Evolutionary conservation across 2,113 vertebrate species (phyloP).

Genomic region (Perca flavescens): DNA sequence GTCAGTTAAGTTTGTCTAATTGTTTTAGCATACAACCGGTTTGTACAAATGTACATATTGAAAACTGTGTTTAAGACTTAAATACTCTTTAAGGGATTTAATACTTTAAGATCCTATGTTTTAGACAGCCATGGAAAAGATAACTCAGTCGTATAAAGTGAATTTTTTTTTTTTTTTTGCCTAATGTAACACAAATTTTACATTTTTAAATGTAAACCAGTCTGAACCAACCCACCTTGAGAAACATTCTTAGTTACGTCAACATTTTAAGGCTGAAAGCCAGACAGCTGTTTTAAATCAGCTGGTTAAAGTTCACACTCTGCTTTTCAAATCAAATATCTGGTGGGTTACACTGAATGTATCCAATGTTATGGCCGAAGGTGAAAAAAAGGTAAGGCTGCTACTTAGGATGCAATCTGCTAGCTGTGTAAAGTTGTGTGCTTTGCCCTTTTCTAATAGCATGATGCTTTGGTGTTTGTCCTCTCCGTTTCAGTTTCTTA

Average conservation of each 20-base stretch:
- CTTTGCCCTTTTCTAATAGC: conserved; percentile 26
- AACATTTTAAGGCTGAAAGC: conserved; percentile 22
- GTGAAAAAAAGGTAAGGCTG: conserved; percentile 46
- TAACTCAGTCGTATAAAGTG: no score
- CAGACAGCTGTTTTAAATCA: conserved; percentile 16
- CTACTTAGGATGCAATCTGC: conserved; percentile 35
- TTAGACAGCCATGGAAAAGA: no score
- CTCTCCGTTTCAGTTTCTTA: neutral
- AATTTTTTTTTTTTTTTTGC: no score
- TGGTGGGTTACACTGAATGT: neutral
- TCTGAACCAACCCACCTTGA: neutral
- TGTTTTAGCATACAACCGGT: no score
- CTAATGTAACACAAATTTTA: no score
- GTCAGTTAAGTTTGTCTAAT: no score
- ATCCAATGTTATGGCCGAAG: neutral
- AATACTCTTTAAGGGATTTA: no score
- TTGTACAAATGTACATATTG: no score
- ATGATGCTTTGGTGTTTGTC: conserved; percentile 32
- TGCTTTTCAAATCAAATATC: neutral
- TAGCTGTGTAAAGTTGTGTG: conserved; percentile 1
- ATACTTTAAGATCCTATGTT: no score
- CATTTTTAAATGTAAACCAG: neutral
- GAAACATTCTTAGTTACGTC: neutral
- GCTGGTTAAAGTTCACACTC: conserved; percentile 35
- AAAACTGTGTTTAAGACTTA: no score